Evolutionary conservation across 2,888 invertebrate genomes (phyloP), one percentile per base, ranked within the genome.

Genomic region (Ditula angustiorana): DNA sequence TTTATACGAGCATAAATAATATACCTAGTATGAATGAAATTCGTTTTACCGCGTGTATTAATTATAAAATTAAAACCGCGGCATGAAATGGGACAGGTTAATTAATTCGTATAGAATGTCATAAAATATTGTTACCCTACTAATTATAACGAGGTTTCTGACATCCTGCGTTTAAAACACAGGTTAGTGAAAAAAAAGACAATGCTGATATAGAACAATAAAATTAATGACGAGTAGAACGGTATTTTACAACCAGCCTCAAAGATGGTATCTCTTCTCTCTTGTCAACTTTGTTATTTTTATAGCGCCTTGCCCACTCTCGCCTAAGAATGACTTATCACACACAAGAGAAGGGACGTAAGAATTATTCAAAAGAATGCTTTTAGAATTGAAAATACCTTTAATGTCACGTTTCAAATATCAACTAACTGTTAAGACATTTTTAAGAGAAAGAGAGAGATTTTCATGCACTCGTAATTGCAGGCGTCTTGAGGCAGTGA

Each of bases 141-240:
- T 55, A 66, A 67, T 69, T 56, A 63, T 58, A 67, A 67, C 52
- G 57, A 58, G 44, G 19, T 59, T 62, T 23, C 23, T 53, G 11
- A 21, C n/a, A 37, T 33, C 59, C 61, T 60, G 33, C 62, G 52
- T 30, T 30, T 30, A 19, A n/a, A 10, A 26, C 19, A 16, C n/a
- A 58, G 33, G 11, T 33, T 23, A 37, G 13, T 49, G 47, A 24
- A 55, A 55, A 37, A 37, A 23, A 55, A n/a, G n/a, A n/a, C n/a
- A n/a, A n/a, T n/a, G 35, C 5, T 16, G 0, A n/a, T 46, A 5
- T 46, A 16, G n/a, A 1, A 26, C 2, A n/a, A 47, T 24, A 47
- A 1, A 1, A 7, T 2, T 24, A 7, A 4, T n/a, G 13, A 26
- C 26, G 26, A 3, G 26, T 7, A 26, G n/a, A n/a, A n/a, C n/a